phyloP scores from a whole-genome alignment of 2,888 invertebrate species.

The Eilema sororculum region DNA sequence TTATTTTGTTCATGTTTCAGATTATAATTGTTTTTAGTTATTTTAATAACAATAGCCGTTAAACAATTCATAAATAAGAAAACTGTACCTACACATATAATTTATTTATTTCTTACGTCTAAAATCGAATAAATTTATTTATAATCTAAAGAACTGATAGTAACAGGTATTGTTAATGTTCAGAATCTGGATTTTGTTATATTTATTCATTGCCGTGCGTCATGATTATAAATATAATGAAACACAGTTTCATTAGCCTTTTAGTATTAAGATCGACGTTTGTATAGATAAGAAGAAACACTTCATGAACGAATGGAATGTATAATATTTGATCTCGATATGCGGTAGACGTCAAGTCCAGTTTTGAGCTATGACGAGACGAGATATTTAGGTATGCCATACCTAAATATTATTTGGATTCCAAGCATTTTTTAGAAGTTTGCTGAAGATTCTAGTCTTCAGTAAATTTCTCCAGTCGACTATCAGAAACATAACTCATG shows the following conservation, averaged over 20 bases:
- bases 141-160: background rate
- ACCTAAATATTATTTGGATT: background rate
- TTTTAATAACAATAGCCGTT: background rate
- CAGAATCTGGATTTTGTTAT: constrained; percentile 41
- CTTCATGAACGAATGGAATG: constrained; percentile 47
- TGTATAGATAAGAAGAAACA: constrained; percentile 51
- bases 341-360: background rate
- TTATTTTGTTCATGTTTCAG: constrained; percentile 2
- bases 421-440: background rate
- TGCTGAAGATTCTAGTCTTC: background rate
- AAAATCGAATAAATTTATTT: background rate
- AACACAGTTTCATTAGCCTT: constrained; percentile 64
- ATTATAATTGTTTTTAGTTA: background rate
- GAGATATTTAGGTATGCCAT: too few species aligned
- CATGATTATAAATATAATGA: constrained; percentile 65
- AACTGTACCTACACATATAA: background rate
- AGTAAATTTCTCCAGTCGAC: too few species aligned
- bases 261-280: constrained; percentile 56
- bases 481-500: background rate
- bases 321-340: constrained; percentile 16
- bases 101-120: background rate
- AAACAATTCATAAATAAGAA: background rate
- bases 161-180: background rate
- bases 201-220: constrained; percentile 62
- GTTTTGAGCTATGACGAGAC: too few species aligned